These are phyloP conservation scores for Zootoca vivipara DNA, from an alignment of 2,113 vertebrate species.

Conservation along the genomic window DNA sequence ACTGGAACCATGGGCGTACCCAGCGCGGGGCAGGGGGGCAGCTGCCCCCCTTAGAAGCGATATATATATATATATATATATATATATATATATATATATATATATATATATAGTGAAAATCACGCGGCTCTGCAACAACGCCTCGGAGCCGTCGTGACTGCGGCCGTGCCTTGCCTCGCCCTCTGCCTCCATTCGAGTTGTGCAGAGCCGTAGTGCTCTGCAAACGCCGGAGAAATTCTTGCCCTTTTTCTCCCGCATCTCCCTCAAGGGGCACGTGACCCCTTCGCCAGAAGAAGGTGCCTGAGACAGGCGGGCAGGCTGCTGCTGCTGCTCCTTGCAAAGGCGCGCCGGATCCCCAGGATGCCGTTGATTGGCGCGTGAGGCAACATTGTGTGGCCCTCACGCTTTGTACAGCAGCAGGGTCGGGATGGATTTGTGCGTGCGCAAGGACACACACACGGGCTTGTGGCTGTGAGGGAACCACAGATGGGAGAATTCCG, in stretches of 20 bases:
- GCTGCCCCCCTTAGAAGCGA: no score
- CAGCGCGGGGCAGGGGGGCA: no score
- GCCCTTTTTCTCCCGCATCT: not conserved
- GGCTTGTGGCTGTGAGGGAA: not conserved
- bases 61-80: no score
- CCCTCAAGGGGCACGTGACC: not conserved
- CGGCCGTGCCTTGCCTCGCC: no score
- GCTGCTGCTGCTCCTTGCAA: not conserved
- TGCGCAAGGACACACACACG: not conserved
- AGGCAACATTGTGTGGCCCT: slow-evolving; percentile 6
- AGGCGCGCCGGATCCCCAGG: not conserved
- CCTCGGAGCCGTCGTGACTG: no score
- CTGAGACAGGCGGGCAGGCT: no score
- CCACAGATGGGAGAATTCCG: not conserved
- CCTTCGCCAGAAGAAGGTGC: not conserved
- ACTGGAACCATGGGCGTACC: no score
- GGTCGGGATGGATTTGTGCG: not conserved
- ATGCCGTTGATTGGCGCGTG: not conserved
- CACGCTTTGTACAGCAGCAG: not conserved
- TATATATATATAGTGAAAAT: no score
- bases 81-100: no score
- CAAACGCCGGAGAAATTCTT: no score
- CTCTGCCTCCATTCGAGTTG: no score
- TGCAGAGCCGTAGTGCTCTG: not conserved
- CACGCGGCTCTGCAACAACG: no score